phyloP scores from a whole-genome alignment of 2,113 vertebrate species.

The Glaucidium brasilianum region DNA sequence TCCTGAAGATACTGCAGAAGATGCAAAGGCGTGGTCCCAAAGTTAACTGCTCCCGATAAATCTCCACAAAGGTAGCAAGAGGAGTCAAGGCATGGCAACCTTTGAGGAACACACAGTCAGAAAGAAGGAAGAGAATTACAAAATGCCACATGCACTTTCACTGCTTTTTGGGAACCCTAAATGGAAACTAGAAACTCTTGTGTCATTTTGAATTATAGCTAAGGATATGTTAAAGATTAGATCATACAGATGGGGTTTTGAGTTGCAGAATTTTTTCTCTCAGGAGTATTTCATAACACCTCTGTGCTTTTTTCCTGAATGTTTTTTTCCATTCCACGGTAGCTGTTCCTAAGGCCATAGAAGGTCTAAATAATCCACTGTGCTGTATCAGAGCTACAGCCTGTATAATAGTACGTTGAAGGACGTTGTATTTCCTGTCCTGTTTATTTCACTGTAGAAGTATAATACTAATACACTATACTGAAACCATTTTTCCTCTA shows the following conservation, averaged over 20 bases:
- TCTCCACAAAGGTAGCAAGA: background rate
- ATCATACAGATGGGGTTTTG: background rate
- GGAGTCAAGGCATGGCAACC: background rate
- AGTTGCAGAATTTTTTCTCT: background rate
- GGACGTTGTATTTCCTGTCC: background rate
- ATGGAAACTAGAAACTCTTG: background rate
- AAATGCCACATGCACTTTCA: background rate
- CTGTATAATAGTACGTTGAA: background rate
- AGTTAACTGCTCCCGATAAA: background rate
- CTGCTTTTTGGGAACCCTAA: background rate
- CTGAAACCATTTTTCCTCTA: background rate
- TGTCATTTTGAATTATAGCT: background rate
- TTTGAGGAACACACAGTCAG: background rate
- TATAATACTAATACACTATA: background rate
- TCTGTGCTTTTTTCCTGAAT: background rate
- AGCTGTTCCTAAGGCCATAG: background rate
- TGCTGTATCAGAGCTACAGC: background rate
- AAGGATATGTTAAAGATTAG: background rate
- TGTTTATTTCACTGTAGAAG: background rate
- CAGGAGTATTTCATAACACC: background rate
- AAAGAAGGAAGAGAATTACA: background rate
- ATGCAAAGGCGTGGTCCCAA: background rate
- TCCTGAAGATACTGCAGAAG: background rate
- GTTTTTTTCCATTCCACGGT: background rate
- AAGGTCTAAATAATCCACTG: background rate